Evolutionary conservation across 2,888 invertebrate genomes (phyloP).

Genomic region (Zele albiditarsus): DNA sequence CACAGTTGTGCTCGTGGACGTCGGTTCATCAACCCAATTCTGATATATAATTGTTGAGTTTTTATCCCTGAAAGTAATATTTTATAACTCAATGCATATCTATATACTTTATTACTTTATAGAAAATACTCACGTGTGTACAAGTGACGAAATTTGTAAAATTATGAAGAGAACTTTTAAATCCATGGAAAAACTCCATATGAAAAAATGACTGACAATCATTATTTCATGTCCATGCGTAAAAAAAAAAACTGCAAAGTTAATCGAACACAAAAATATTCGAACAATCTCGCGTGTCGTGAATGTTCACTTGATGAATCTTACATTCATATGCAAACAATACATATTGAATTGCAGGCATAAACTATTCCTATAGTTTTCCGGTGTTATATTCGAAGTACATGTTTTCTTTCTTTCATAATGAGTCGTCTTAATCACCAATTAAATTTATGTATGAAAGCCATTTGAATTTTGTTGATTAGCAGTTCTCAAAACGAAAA

Average conservation of each 20-base stretch:
- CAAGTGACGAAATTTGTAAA: background rate
- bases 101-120: background rate
- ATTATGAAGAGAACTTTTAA: background rate
- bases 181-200: background rate
- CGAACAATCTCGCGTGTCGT: background rate
- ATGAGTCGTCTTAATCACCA: background rate
- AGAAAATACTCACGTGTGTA: background rate
- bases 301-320: background rate
- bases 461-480: conserved; percentile 2
- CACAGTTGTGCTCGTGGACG: too few species aligned
- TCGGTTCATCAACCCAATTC: background rate
- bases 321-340: background rate
- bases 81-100: background rate
- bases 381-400: background rate
- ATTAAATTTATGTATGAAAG: background rate
- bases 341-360: background rate
- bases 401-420: background rate
- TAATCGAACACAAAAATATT: background rate
- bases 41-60: background rate
- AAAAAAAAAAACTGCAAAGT: background rate
- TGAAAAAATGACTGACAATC: background rate
- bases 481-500: background rate
- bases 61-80: background rate
- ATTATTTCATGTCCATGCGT: background rate
- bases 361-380: background rate